Base-by-base conservation (phyloP, 2,797 vertebrate species). In the Girardinus metallicus region DNA sequence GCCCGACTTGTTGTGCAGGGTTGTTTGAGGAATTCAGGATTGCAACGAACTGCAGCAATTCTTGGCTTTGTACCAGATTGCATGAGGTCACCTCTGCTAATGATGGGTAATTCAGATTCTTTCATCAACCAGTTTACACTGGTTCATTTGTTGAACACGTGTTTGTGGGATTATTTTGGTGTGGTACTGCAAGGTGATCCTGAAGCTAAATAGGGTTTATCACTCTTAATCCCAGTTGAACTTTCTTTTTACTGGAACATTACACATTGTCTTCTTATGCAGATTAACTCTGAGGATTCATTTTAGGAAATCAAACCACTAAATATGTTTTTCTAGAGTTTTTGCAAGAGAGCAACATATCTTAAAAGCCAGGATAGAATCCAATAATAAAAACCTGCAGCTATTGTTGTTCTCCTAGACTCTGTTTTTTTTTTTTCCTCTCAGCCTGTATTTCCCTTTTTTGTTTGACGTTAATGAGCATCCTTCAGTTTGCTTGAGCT, bases 21-120 rank as follows among this genome's bases (percentile, higher is more conserved):
- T 89, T 89, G 87, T 80, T 78, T 82, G 74, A 64, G 83, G 83
- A 89, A 84, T 83, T 84, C 73, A 88, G 84, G 90, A 92, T 88
- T 92, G 83, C 86, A 66, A 80, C 62, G 0, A 77, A 82, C 85
- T 77, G 9, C 86, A 81, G 80, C 79, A 70, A 77, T 88, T 86
- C 76, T 75, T 76, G 62, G 81, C 53, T 51, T 83, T 77, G 15
- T 26, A 15, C 46, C 44, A 71, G 57, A 77, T 57, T 5, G 4
- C 70, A 79, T 82, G 82, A 91, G 87, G 76, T 92, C 46, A 87
- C 76, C 55, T 79, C 72, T 77, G 47, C 76, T 64, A 43, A 64
- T 44, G 75, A 46, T 74, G 9, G 53, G 53, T 49, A n/a, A 13
- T 77, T 13, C 83, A 76, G 36, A 53, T 57, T 62, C 57, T 21